Evolutionary conservation across 1,140 invertebrate genomes (phyloP).

Genomic region (Drosophila orena): DNA sequence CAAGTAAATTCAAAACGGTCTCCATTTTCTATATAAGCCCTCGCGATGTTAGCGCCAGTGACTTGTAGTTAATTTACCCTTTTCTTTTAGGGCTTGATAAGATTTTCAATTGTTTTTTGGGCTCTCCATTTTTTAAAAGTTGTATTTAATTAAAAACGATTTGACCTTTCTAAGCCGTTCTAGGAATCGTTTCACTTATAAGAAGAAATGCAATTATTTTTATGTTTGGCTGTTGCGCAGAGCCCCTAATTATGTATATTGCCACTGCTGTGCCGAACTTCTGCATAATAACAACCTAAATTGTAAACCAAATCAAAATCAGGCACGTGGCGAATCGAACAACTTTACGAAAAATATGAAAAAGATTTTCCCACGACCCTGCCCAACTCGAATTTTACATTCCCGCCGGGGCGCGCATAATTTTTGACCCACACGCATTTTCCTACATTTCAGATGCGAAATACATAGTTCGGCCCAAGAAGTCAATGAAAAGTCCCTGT

Average conservation of each 20-base stretch:
- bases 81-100: slow-evolving; percentile 30
- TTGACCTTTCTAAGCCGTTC: slow-evolving; percentile 1
- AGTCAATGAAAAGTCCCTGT: slow-evolving; percentile 44
- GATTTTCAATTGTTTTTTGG: slow-evolving; percentile 30
- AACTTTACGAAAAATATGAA: slow-evolving; percentile 6
- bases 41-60: slow-evolving; percentile 17
- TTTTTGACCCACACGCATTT: slow-evolving; percentile 69
- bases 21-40: slow-evolving; percentile 20
- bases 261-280: no score
- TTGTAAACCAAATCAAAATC: slow-evolving; percentile 22
- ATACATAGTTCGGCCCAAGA: slow-evolving; percentile 59
- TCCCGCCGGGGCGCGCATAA: slow-evolving; percentile 55
- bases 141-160: slow-evolving; percentile 23
- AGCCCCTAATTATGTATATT: not conserved
- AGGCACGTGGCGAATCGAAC: slow-evolving; percentile 20
- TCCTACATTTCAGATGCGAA: slow-evolving; percentile 61
- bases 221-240: no score
- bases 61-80: slow-evolving; percentile 29
- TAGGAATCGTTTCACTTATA: not conserved
- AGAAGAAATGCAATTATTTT: not conserved
- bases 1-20: slow-evolving; percentile 44
- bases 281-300: not conserved
- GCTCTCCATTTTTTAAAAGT: slow-evolving; percentile 9
- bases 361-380: not conserved
- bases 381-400: slow-evolving; percentile 14